Base-by-base conservation (phyloP, 2,888 invertebrate species). In the Reticulitermes lucifugus region DNA sequence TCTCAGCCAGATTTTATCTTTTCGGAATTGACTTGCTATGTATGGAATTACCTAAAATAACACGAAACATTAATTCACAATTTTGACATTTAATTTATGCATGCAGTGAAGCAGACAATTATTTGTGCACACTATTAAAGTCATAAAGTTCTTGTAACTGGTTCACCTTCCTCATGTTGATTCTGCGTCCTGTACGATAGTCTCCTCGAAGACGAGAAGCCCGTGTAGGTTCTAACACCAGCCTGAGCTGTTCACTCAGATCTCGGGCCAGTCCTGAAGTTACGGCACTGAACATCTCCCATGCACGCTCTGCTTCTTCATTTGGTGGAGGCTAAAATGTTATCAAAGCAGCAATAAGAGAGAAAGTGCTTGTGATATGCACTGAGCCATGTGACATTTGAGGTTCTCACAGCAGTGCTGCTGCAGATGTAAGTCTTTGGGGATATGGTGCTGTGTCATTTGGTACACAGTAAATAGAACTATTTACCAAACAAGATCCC, bases 1-100 rank as follows among this genome's bases (percentile, higher is more conserved):
- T 22, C 99, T 93, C 89, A 99, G 90, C 99, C 99, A 99, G 89
- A 99, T 99, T 91, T 99, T 98, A 90, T 99, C 99, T 90, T 99
- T 99, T 77, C 99, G 94, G 92, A 99, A 99, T 91, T 99, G 97
- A 86, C 99, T 99, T 29, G 99, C 99, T 88, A 99, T 98, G 92
- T 99, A 99, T 0, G 99, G 98, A 89, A 99, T 98, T 84, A 99
- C 96, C 90, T 85, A 75, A 43, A 59, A 60, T 21, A 9, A 86
- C 41, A 18, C 14, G 4, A 55, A 14, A 55, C 18, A 55, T 18
- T 12, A 55, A 55, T 9, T 51, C 14, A 51, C 6, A 7, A 51
- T 51, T 51, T 3, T 14, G 14, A 6, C 10, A 51, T 51, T 51
- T 51, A 51, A 51, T 18, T 55, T 55, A 18, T 1, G 5, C 18